Base-by-base conservation (phyloP, 2,797 vertebrate species). In the Chaetophractus vellerosus region DNA sequence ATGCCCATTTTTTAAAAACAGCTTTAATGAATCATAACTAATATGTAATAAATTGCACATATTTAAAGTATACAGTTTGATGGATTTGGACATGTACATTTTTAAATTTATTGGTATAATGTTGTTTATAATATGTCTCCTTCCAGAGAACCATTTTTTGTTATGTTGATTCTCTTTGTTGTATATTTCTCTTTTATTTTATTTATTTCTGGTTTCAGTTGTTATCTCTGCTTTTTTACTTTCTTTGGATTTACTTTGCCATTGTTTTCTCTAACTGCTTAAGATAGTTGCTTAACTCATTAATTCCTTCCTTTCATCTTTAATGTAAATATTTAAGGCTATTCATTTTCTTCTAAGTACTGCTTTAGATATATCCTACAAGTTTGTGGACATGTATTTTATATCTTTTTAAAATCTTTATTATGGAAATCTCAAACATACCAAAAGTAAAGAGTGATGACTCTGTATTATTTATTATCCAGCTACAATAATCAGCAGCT, bases 241-340 rank as follows among this genome's bases (percentile, higher is more conserved):
- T 64, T 64, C 63, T 94, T 90, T 71, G 61, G 21, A 50, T 59
- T 94, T 81, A 75, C 50, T 85, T 63, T 86, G 23, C 15, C n/a
- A n/a, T n/a, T 74, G 31, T 71, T 93, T 68, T 81, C 52, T 64
- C 4, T 85, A 66, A 41, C 19, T 14, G 33, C 16, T 93, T 52
- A 68, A 68, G 12, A 45, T 85, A 16, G 28, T 4, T 63, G 3
- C 5, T n/a, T 61, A 71, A 90, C 36, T 52, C 14, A 68, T 84
- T 61, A 50, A 61, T 89, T 86, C 55, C 41, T 76, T 82, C 18
- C 50, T 36, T 79, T n/a, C n/a, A n/a, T n/a, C 85, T 84, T 68
- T 78, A 33, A 48, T 94, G 10, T 94, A 41, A 89, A 69, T 88
- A 23, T 38, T 64, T 38, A 89, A 81, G 48, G 33, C 50, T 88